phyloP scores from a whole-genome alignment of 2,797 vertebrate genomes.

The Telmatherina bonti region DNA sequence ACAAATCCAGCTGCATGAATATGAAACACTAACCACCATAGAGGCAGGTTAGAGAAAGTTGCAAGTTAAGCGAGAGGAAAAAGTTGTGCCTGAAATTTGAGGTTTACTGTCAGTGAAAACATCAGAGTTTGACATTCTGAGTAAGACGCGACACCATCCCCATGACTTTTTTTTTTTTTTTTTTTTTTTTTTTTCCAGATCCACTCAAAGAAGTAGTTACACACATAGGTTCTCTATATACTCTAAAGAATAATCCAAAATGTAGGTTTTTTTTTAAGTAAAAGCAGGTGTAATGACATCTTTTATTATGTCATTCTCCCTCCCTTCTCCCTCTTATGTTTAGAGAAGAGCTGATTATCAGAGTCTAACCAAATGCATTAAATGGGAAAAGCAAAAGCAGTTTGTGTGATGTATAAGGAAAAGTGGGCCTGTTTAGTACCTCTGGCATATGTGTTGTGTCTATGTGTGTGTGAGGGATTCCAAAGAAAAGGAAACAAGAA shows the following conservation, averaged over 20 bases:
- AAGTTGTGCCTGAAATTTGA: slow-evolving; percentile 26
- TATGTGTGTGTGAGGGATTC: slow-evolving; percentile 2
- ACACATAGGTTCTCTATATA: not conserved
- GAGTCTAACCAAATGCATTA: not conserved
- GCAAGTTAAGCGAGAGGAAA: not conserved
- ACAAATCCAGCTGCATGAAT: slow-evolving; percentile 34
- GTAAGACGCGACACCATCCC: slow-evolving; percentile 25
- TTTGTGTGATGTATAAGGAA: slow-evolving; percentile 6
- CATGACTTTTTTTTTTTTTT: slow-evolving; percentile 8
- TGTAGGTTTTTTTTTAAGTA: slow-evolving; percentile 15
- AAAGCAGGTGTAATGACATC: slow-evolving; percentile 6
- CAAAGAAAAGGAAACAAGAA: not conserved
- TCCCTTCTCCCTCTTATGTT: slow-evolving; percentile 1
- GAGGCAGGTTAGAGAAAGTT: slow-evolving; percentile 6
- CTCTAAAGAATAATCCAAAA: not conserved
- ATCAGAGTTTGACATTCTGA: slow-evolving; percentile 40
- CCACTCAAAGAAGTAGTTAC: not conserved
- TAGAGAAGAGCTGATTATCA: slow-evolving; percentile 10
- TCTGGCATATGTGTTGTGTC: slow-evolving; percentile 19
- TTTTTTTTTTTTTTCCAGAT: not conserved
- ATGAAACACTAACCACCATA: slow-evolving; percentile 23
- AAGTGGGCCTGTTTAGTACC: slow-evolving; percentile 16
- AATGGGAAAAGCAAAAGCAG: not conserved
- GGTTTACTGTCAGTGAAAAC: slow-evolving; percentile 48
- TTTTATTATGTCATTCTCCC: not conserved